Evolutionary conservation across 2,797 vertebrate species (phyloP).

Genomic region (Spinibarbus caldwelli): DNA sequence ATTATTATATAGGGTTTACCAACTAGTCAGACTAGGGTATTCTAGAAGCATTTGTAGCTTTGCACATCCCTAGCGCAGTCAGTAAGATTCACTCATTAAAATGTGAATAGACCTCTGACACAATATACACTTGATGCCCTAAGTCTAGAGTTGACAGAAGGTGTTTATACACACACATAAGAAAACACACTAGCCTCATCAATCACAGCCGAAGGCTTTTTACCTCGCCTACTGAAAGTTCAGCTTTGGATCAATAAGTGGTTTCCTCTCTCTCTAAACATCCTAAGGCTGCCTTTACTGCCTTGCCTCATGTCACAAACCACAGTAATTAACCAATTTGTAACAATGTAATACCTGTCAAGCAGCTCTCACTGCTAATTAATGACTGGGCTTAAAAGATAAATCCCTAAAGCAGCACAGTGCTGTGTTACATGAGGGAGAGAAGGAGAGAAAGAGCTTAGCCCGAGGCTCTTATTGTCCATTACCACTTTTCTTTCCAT

Average conservation of each 20-base stretch:
- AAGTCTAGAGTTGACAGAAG: conserved; percentile 33
- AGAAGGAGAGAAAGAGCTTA: conserved; percentile 19
- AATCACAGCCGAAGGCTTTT: conserved; percentile 72
- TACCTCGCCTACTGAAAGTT: conserved; percentile 73
- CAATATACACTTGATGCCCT: conserved; percentile 23
- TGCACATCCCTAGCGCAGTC: neutral
- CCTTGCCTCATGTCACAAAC: conserved; percentile 64
- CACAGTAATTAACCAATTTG: conserved; percentile 82
- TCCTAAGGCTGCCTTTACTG: conserved; percentile 70
- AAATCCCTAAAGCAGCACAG: conserved; percentile 66
- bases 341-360: conserved; percentile 83
- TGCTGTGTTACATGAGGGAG: conserved; percentile 32
- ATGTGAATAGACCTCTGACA: conserved; percentile 21
- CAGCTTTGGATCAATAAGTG: conserved; percentile 78
- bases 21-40: neutral
- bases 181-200: conserved; percentile 67
- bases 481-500: conserved; percentile 40
- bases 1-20: neutral
- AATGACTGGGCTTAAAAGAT: conserved; percentile 75
- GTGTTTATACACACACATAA: conserved; percentile 42
- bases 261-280: conserved; percentile 74
- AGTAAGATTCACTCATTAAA: conserved; percentile 14
- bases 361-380: conserved; percentile 72
- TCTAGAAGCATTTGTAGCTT: neutral
- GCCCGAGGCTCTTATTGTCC: conserved; percentile 50